These are phyloP conservation scores for Pristis pectinata DNA, from an alignment of 2,797 vertebrate species.

Conservation along the genomic window DNA sequence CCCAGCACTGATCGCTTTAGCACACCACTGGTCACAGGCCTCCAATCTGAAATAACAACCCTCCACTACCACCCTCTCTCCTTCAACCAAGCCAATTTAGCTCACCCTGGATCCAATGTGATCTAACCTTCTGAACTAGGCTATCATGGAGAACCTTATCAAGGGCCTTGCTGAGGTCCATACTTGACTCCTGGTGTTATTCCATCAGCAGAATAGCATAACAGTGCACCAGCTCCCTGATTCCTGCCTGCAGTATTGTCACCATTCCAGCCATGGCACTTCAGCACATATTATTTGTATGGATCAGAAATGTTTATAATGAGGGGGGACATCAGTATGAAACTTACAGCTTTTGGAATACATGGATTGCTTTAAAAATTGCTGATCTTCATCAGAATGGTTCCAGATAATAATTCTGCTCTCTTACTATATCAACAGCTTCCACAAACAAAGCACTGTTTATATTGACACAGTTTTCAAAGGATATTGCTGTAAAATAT, in stretches of 20 bases:
- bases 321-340: background rate
- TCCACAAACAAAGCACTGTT: background rate
- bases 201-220: background rate
- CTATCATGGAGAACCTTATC: no score
- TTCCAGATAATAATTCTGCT: background rate
- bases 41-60: no score
- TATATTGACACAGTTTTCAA: background rate
- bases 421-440: background rate
- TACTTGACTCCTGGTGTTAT: background rate
- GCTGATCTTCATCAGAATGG: background rate
- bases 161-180: background rate
- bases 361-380: background rate
- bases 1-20: no score
- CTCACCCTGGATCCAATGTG: no score
- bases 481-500: background rate
- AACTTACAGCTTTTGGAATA: background rate
- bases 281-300: background rate
- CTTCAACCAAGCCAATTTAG: no score
- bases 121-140: no score
- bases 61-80: no score
- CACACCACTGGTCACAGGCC: no score
- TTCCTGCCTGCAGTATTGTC: background rate
- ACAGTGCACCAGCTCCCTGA: background rate
- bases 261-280: background rate
- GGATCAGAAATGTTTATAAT: background rate